Evolutionary conservation across 2,113 vertebrate genomes (phyloP), one percentile per base, ranked within the genome.

Genomic region (Ochotona princeps): DNA sequence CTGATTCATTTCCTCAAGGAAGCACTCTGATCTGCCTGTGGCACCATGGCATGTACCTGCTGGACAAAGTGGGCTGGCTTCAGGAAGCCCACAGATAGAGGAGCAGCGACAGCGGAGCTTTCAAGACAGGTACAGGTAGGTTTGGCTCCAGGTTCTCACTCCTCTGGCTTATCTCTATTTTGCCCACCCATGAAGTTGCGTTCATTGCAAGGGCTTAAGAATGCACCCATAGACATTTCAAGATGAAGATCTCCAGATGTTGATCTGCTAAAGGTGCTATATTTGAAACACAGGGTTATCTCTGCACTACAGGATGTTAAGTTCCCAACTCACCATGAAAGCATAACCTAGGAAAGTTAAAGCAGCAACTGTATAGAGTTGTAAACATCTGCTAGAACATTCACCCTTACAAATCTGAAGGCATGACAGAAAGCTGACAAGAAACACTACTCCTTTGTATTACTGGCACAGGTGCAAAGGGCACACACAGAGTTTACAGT

Each of bases 401-500:
- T 7, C 60, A 66, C 30, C 7, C 47, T 73, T 26, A 83, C 79
- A 79, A 57, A 15, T 35, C 25, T 38, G 61, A 57, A 69, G 30
- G 26, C 73, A 61, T 20, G 38, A 91, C 0, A 67, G 70, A 87
- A 73, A 63, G 49, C 25, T 75, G 57, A 63, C n/a, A 74, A 23
- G 30, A 80, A 26, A 44, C 6, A 13, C 51, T 81, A 85, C n/a
- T 47, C 80, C 38, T 75, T 28, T 65, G 18, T 20, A n/a, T 47
- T 65, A 87, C n/a, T 69, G 82, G 63, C 81, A 28, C 78, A 70
- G 20, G 18, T 38, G 32, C 87, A 61, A 86, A 83, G 93, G 38
- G 25, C 8, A 84, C 21, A 54, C 7, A 30, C 30, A 66, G 66
- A 75, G 26, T 66, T 51, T 54, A 65, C 1, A 51, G 61, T 7